Evolutionary conservation across 2,888 invertebrate species (phyloP), one percentile per base, ranked within the genome.

Genomic region (Cremastinae sp.): DNA sequence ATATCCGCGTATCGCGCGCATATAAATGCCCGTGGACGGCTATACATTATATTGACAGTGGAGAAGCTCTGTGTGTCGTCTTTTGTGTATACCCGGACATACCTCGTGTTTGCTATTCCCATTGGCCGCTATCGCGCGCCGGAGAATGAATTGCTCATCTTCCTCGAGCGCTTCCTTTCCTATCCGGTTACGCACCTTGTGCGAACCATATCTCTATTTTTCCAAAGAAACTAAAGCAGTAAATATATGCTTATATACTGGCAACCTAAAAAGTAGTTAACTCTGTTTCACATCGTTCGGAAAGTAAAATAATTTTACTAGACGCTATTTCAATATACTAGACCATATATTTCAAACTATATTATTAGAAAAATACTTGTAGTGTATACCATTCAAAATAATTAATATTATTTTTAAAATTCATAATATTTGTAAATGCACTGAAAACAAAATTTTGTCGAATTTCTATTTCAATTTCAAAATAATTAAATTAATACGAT

Each of bases 71-170:
- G 28, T 5, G 28, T 28, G 28, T 12, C 28, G 56, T 72, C 68
- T 45, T 62, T 51, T 64, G 45, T 22, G 5, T 28, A 47, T 45
- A 56, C 66, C 51, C 51, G 56, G 28, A 49, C 47, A 49, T 49
- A n/a, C n/a, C 66, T 53, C 53, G 14, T 68, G 58, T 72, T 72
- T 72, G 45, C 51, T 51, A 75, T 72, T 72, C 68, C 62, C 72
- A 72, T 72, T 75, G 68, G 51, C 49, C 51, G 58, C 58, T 22
- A 53, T 12, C 20, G 22, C 64, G 51, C 61, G 36, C 38, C n/a
- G 45, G 53, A 62, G 54, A 68, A 75, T 62, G 62, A 71, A 71
- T 72, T 62, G 62, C 72, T 68, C 62, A 62, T 72, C 62, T 72
- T 28, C 66, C 62, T 71, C 59, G 54, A 14, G 22, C 10, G 65